Conservation (phyloP, 2,888 invertebrate genomes). For the Acanthacorydalis orientalis region DNA sequence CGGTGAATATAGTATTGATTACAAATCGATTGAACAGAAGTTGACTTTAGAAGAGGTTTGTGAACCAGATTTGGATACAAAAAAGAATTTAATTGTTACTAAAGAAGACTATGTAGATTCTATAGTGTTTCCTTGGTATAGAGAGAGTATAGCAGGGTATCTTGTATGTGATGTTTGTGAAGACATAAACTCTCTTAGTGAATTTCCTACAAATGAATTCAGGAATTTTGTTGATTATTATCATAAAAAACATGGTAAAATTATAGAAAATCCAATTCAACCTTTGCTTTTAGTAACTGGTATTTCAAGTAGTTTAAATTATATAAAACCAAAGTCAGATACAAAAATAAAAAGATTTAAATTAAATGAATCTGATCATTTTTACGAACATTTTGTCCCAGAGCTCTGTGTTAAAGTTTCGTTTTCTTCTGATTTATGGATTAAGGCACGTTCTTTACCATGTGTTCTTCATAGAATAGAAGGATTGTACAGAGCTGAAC, state of each 20-base stretch:
- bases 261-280: constrained; percentile 45
- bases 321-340: constrained; percentile 33
- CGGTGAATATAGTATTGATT: constrained; percentile 36
- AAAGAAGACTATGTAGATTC: constrained; percentile 46
- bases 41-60: constrained; percentile 25
- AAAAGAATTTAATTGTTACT: constrained; percentile 31
- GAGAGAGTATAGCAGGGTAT: constrained; percentile 34
- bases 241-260: constrained; percentile 48
- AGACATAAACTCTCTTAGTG: constrained; percentile 43
- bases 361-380: constrained; percentile 31
- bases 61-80: constrained; percentile 30
- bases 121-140: constrained; percentile 79
- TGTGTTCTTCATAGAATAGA: constrained; percentile 63
- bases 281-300: constrained; percentile 69
- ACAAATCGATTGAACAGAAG: constrained; percentile 34
- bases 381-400: constrained; percentile 55
- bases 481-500: constrained; percentile 54
- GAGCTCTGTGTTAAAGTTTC: constrained; percentile 65
- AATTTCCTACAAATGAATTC: constrained; percentile 44
- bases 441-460: constrained; percentile 71
- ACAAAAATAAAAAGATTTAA: constrained; percentile 25
- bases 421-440: constrained; percentile 63
- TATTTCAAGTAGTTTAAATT: constrained; percentile 40
- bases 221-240: constrained; percentile 61
- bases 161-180: constrained; percentile 52